phyloP scores from a whole-genome alignment of 2,888 invertebrate species.

The Hirtodrosophila alboralis region DNA sequence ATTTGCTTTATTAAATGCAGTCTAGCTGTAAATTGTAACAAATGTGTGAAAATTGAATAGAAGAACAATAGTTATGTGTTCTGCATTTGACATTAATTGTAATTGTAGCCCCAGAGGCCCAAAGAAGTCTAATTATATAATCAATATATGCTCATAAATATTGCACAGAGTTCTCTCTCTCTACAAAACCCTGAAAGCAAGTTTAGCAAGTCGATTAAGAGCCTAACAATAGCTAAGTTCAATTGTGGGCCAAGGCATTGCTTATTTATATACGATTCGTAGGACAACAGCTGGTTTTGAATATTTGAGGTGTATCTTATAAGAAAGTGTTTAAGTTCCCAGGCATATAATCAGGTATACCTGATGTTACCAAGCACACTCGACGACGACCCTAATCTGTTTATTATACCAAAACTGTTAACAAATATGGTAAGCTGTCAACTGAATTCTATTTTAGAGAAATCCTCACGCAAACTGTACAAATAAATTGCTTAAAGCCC shows the following conservation, averaged over 20 bases:
- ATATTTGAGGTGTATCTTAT: too few relatives aligned
- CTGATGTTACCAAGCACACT: not conserved
- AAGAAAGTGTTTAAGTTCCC: too few relatives aligned
- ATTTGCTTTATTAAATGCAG: constrained; percentile 24
- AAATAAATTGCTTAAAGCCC: constrained; percentile 6
- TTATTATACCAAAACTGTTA: constrained; percentile 18
- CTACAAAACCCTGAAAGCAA: constrained; percentile 1
- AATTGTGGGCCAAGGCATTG: not conserved
- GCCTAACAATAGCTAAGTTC: constrained; percentile 13
- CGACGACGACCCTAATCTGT: constrained; percentile 5
- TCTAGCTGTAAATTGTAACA: constrained; percentile 16
- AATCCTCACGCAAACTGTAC: constrained; percentile 21
- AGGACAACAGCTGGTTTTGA: too few relatives aligned
- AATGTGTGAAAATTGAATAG: constrained; percentile 25
- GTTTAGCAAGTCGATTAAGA: constrained; percentile 1
- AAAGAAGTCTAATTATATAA: constrained; percentile 56
- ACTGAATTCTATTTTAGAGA: constrained; percentile 4
- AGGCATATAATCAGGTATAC: too few relatives aligned
- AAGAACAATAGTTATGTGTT: constrained; percentile 12
- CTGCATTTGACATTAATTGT: constrained; percentile 35
- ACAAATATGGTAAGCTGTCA: constrained; percentile 19
- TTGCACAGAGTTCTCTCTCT: constrained; percentile 38
- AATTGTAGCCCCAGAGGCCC: constrained; percentile 1
- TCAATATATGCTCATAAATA: constrained; percentile 58
- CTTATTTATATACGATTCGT: too few relatives aligned